A percentile compares a stretch with the other conserved stretches of the same genome.
Conservation (phyloP, 1,140 invertebrate genomes). For the Kradibia gibbosae region DNA sequence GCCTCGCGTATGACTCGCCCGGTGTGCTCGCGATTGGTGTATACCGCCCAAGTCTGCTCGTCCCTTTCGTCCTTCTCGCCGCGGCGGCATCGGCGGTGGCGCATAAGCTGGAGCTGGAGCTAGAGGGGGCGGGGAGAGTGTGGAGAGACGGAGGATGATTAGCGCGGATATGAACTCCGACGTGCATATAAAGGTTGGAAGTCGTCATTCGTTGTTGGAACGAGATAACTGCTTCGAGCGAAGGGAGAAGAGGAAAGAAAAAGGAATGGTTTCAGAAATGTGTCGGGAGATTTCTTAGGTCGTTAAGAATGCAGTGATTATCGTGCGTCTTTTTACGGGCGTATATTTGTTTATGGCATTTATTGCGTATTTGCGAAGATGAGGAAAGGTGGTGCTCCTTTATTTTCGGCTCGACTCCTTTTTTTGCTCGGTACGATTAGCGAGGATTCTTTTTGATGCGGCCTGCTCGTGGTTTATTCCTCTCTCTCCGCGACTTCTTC, state of each 20-base stretch:
- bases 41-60: slow-evolving; percentile 12
- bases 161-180: slow-evolving; percentile 45
- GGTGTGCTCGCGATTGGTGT: slow-evolving; percentile 36
- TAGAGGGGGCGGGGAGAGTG: slow-evolving; percentile 24
- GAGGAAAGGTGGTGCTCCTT: slow-evolving; percentile 33
- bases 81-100: background rate
- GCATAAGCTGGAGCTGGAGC: background rate
- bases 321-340: slow-evolving; percentile 38
- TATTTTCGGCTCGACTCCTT: slow-evolving; percentile 12
- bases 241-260: slow-evolving; percentile 22
- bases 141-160: slow-evolving; percentile 41
- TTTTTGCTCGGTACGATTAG: slow-evolving; percentile 23
- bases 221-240: slow-evolving; percentile 42
- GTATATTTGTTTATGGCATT: slow-evolving; percentile 50
- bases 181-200: slow-evolving; percentile 49
- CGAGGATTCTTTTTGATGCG: slow-evolving; percentile 26
- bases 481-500: background rate
- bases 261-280: slow-evolving; percentile 45
- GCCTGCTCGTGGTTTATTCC: background rate
- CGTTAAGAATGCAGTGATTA: slow-evolving; percentile 47
- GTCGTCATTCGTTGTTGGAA: slow-evolving; percentile 47
- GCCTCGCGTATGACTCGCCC: slow-evolving; percentile 10
- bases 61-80: background rate
- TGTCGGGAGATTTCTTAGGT: slow-evolving; percentile 45
- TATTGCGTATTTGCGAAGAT: slow-evolving; percentile 45